Evolutionary conservation across 2,113 vertebrate species (phyloP).

Genomic region (Gobio gobio): DNA sequence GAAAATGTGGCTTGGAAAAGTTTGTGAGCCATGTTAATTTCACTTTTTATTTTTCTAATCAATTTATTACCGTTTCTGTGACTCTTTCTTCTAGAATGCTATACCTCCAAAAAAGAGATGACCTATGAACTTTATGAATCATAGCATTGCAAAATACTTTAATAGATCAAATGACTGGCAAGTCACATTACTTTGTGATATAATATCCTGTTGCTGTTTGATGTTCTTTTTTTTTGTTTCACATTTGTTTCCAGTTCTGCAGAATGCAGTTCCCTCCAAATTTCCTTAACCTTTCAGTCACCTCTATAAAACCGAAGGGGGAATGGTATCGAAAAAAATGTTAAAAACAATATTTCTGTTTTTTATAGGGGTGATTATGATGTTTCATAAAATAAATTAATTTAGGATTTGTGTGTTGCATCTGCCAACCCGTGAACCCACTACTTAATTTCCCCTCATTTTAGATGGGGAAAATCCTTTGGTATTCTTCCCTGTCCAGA

Average conservation of each 20-base stretch:
- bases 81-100: constrained; percentile 13
- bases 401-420: constrained; percentile 60
- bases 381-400: constrained; percentile 74
- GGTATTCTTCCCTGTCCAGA: constrained; percentile 40
- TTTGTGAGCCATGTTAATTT: not conserved
- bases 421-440: constrained; percentile 56
- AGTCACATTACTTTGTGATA: constrained; percentile 64
- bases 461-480: constrained; percentile 31
- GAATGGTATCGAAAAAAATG: constrained; percentile 62
- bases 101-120: constrained; percentile 51
- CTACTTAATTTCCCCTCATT: constrained; percentile 50
- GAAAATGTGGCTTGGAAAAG: constrained; percentile 40
- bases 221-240: constrained; percentile 51
- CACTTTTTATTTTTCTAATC: constrained; percentile 14
- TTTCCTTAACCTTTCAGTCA: constrained; percentile 64
- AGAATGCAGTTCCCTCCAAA: constrained; percentile 51
- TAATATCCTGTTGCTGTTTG: constrained; percentile 68
- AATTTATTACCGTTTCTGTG: constrained; percentile 8
- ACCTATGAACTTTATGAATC: constrained; percentile 62
- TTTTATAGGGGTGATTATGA: constrained; percentile 75
- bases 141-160: constrained; percentile 20
- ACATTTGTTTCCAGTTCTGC: constrained; percentile 54
- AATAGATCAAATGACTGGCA: constrained; percentile 66
- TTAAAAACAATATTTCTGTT: constrained; percentile 66
- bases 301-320: constrained; percentile 62